Evolutionary conservation across 2,113 vertebrate genomes (phyloP), one percentile per base, ranked within the genome.

Genomic region (Syrmaticus mikado): DNA sequence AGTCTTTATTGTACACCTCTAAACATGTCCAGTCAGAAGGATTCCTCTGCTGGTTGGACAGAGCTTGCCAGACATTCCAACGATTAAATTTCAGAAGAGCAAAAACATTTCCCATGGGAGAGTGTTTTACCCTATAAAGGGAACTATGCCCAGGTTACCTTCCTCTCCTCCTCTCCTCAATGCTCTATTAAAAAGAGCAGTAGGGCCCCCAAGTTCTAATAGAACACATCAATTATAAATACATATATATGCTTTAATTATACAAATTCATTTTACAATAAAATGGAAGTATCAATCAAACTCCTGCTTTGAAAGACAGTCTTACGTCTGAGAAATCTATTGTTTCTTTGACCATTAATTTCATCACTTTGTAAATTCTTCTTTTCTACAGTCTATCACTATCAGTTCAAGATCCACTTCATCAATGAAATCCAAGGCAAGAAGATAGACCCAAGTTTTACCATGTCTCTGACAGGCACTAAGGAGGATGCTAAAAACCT

Each of bases 361-460:
- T 71, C 0, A 0, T 41, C 11, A 16, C 52, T 71, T 76, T 19
- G 4, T 17, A 36, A 89, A 81, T 58, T 53, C 32, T 62, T 71
- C 43, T 36, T 52, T 75, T 36, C 61, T 61, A 65, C 93, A 99
- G 99, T 99, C 84, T 98, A 98, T 90, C 99, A 99, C 91, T 99
- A 99, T 88, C 99, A 99, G 96, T 98, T 99, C 97, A 99, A 98
- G 97, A 98, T 99, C 86, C 98, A 98, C 93, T 98, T 99, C 92
- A 95, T 98, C 94, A 98, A 98, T 80, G 98, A 98, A 96, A 97
- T 95, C 14, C 96, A 98, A 87, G 97, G 95, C 87, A 97, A 89
- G 67, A 94, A 82, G 4, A 91, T 95, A 21, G 96, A 98, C 28
- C 98, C 98, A 10, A 93, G 97, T 17, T 98, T 99, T 58, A 97